phyloP scores from a whole-genome alignment of 2,113 vertebrate genomes.

The Pterocles gutturalis region DNA sequence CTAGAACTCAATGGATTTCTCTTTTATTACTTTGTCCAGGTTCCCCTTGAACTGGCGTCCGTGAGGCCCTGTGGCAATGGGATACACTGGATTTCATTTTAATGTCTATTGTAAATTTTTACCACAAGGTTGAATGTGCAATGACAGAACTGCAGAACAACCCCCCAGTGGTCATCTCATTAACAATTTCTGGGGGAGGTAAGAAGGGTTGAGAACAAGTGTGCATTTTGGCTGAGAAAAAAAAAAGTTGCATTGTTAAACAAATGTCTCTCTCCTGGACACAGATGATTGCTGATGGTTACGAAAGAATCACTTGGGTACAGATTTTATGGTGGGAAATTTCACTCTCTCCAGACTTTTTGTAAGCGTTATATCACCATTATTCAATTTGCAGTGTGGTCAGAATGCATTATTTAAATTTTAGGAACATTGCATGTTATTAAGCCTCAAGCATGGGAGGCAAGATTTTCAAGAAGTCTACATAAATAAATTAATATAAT shows the following conservation, averaged over 20 bases:
- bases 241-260: background rate
- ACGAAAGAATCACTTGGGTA: background rate
- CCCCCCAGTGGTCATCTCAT: background rate
- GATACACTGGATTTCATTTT: background rate
- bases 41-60: background rate
- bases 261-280: background rate
- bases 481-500: background rate
- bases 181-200: background rate
- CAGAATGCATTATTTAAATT: background rate
- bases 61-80: background rate
- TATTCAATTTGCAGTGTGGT: background rate
- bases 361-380: background rate
- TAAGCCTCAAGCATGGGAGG: background rate
- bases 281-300: background rate
- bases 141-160: background rate
- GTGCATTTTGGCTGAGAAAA: background rate
- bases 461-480: background rate
- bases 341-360: background rate
- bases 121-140: background rate
- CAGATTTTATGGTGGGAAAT: background rate
- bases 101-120: background rate
- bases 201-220: background rate
- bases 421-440: background rate
- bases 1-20: background rate
- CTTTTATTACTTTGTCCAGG: background rate